Conservation (phyloP, 2,113 vertebrate species). For the Naja naja region DNA sequence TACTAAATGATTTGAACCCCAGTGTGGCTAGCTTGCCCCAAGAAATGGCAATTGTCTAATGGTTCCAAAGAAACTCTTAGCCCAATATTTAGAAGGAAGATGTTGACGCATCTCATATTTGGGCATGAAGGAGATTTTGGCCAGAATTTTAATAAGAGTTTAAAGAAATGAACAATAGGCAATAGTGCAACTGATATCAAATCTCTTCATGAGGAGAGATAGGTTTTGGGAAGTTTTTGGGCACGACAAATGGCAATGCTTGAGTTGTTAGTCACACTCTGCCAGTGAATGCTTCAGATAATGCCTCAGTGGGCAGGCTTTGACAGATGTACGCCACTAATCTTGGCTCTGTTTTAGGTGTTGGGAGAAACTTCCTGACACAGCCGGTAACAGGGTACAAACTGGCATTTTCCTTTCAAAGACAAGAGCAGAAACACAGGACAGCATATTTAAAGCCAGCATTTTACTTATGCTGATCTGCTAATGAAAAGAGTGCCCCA, state of each 20-base stretch:
- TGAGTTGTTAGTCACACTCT: slow-evolving; percentile 10
- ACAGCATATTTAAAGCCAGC: neutral
- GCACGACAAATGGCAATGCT: neutral
- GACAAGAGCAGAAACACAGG: neutral
- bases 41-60: neutral
- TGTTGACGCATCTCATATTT: neutral
- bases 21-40: neutral
- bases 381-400: neutral
- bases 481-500: accelerated
- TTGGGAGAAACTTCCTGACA: neutral
- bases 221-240: neutral
- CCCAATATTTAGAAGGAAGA: neutral
- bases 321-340: neutral
- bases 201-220: neutral
- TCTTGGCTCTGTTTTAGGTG: accelerated
- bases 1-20: neutral
- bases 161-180: neutral
- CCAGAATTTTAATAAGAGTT: neutral
- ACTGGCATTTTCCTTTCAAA: slow-evolving; percentile 3
- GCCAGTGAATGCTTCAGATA: slow-evolving; percentile 12
- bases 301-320: neutral
- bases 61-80: neutral
- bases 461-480: accelerated
- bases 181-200: neutral
- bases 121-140: neutral